Evolutionary conservation across 2,888 invertebrate genomes (phyloP), one percentile per base, ranked within the genome.

Genomic region (Amorpha juglandis): DNA sequence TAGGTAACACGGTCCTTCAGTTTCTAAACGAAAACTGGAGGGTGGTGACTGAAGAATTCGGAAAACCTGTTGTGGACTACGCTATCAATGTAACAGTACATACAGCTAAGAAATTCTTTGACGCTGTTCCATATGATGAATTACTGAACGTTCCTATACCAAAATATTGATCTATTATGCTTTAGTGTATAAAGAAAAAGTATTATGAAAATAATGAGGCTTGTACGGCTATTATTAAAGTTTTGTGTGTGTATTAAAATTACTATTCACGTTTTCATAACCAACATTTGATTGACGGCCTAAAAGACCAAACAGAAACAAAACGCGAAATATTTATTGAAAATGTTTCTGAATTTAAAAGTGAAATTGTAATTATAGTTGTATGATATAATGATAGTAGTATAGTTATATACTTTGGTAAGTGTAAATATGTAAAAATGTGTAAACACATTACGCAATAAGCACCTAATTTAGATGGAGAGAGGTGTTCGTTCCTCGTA

Each of bases 1-100:
- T 86, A 92, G 93, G 92, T 82, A 90, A 92, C 73, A 91, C 90
- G 45, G 92, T 93, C 3, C 75, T 92, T 52, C 84, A 88, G 70
- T 92, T 92, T 75, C 74, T 93, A 14, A 93, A 93, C 68, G 92
- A 93, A 77, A 93, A 93, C 78, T 93, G 93, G 93, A 80, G 92
- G 63, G 84, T 89, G 47, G 92, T 93, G 33, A 91, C 92, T 0
- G 92, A 93, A 74, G 93, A 93, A 71, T 93, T 93, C 48, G 93
- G 93, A 0, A 86, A 92, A 68, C 93, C 93, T 0, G 92, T 92
- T 0, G 92, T 93, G 3, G 92, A 93, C 71, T 92, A 86, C 68
- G 93, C 92, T 0, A 81, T 92, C 74, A 92, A 93, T 65, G 90
- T 89, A 0, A 92, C 92, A 0, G 86, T 93, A 1, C 84, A 78